phyloP scores from a whole-genome alignment of 2,797 vertebrate species.

The Pempheris klunzingeri region DNA sequence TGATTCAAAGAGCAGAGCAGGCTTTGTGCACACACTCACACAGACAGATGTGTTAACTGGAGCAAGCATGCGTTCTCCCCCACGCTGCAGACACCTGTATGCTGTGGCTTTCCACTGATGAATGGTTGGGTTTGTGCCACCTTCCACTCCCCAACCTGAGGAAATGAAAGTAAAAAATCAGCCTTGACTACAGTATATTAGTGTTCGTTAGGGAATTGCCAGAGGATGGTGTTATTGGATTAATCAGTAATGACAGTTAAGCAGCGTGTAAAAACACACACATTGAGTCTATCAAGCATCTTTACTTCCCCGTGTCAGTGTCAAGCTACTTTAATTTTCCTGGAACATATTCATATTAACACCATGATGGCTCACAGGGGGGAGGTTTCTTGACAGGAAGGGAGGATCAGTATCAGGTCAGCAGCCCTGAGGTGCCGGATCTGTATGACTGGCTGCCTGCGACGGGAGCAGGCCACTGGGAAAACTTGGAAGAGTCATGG shows the following conservation, averaged over 20 bases:
- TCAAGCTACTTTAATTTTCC: conserved; percentile 25
- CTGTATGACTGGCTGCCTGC: conserved; percentile 26
- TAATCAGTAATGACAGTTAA: conserved; percentile 11
- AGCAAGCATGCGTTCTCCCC: neutral
- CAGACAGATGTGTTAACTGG: neutral
- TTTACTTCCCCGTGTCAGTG: neutral
- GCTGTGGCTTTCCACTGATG: neutral
- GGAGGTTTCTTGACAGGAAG: conserved; percentile 41
- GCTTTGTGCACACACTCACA: neutral
- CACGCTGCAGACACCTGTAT: conserved; percentile 22
- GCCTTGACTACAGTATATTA: neutral
- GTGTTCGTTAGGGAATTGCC: neutral
- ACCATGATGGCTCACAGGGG: conserved; percentile 28
- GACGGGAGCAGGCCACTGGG: neutral
- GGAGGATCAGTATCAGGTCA: conserved; percentile 39
- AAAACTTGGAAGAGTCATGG: conserved; percentile 18
- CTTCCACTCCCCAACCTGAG: conserved; percentile 11
- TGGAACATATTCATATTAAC: conserved; percentile 35
- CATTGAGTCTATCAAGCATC: neutral
- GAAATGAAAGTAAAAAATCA: conserved; percentile 6
- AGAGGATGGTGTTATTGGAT: neutral
- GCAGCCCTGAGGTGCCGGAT: conserved; percentile 34
- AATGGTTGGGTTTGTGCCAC: conserved; percentile 20
- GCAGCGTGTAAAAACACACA: conserved; percentile 13
- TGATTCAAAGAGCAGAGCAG: conserved; percentile 10